Evolutionary conservation across 2,797 vertebrate species (phyloP).

Genomic region (Myiotriccus ornatus): DNA sequence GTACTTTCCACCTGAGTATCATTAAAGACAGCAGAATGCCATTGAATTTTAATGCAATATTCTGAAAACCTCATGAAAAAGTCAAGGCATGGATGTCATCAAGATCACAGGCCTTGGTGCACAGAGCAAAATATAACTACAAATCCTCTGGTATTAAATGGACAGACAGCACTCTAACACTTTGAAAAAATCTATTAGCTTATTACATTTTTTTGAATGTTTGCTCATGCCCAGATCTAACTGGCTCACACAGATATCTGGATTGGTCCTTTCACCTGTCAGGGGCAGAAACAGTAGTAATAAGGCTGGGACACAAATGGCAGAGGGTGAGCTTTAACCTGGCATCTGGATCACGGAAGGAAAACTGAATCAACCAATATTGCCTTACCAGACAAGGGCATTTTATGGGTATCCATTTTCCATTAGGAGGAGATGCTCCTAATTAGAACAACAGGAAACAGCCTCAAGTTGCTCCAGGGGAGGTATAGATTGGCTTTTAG

Average conservation of each 20-base stretch:
- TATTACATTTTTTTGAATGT: not conserved
- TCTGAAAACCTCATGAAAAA: not conserved
- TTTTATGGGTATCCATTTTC: not conserved
- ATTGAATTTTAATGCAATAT: constrained; percentile 3
- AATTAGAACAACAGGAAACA: not conserved
- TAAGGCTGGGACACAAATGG: not conserved
- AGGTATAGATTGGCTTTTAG: not conserved
- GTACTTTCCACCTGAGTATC: not conserved
- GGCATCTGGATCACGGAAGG: not conserved
- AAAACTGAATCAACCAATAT: not conserved
- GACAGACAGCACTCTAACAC: not conserved
- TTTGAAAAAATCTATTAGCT: not conserved
- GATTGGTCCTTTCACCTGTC: not conserved
- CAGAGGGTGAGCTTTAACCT: not conserved
- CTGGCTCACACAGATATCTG: not conserved
- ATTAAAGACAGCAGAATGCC: constrained; percentile 12
- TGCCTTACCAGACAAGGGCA: not conserved
- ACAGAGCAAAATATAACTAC: not conserved
- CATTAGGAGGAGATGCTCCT: not conserved
- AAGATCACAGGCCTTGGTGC: not conserved
- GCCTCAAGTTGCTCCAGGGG: not conserved
- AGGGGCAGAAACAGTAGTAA: not conserved
- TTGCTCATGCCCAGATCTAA: not conserved
- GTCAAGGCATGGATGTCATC: not conserved
- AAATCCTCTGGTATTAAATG: not conserved